Evolutionary conservation across 2,888 invertebrate species (phyloP), one percentile per base, ranked within the genome.

Genomic region (Rhimphoctona megacephalus): DNA sequence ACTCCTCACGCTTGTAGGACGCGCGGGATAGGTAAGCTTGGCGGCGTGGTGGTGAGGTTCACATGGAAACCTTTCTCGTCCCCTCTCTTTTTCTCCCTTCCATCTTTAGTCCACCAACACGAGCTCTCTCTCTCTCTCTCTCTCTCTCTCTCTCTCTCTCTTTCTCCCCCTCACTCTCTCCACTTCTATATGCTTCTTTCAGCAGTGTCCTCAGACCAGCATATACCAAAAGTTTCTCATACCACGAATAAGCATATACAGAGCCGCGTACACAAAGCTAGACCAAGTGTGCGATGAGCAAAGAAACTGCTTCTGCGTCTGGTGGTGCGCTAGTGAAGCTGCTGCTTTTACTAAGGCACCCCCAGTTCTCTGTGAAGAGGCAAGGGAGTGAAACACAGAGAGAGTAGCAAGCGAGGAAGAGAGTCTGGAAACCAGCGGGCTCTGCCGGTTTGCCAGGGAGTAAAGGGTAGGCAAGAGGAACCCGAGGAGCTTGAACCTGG

Each of bases 1-100:
- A 92, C 93, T 92, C 90, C 92, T 93, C 93, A 93, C 92, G 93
- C 91, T 89, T 88, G 84, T 88, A 87, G 85, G 83, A 88, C 85
- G 87, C 81, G 84, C 69, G 85, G 85, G 79, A 74, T 85, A 85
- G 82, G 78, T 74, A 81, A 86, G 73, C 82, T 67, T 78, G 77
- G 81, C 61, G 72, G 67, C 85, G 85, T 79, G 81, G 86, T 83
- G 80, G 85, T 66, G 86, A 78, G 78, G 30, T 81, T 49, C 77
- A 81, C 69, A 76, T 84, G 70, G 81, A 87, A 85, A 79, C 64
- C 80, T 19, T 43, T 30, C 70, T 46, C 46, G 11, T n/a, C 1
- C 79, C 39, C 54, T 79, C 36, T 69, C 39, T 43, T 54, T 67
- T 19, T 22, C 39, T 54, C 67, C 76, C 25, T 49, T 61, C 36